Percentiles rank a stretch among this genome's conserved stretches.
These are phyloP conservation scores for Lophura nycthemera DNA, from an alignment of 2,113 vertebrate genomes.

Conservation along the genomic window DNA sequence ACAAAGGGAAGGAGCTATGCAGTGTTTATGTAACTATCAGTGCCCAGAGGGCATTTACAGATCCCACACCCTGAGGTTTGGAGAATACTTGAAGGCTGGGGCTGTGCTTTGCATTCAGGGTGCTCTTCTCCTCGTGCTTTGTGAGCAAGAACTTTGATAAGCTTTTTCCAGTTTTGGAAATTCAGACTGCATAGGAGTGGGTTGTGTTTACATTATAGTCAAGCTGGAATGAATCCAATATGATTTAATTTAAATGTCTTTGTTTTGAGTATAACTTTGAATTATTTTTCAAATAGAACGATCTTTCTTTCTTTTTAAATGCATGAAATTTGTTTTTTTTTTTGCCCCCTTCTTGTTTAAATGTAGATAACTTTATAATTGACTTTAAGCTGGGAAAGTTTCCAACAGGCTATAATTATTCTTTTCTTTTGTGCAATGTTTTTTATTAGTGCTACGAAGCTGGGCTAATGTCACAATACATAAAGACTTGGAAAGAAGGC, in stretches of 20 bases:
- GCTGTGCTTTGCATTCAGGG: conserved; percentile 46
- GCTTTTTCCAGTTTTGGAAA: conserved; percentile 66
- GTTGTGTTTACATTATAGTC: conserved; percentile 57
- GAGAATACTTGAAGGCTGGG: conserved; percentile 38
- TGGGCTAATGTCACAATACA: conserved; percentile 82
- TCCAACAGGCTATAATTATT: conserved; percentile 52
- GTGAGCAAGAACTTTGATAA: conserved; percentile 61
- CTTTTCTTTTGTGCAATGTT: conserved; percentile 58
- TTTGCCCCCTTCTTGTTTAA: conserved; percentile 30
- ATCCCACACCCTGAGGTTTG: background rate
- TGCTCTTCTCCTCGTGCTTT: conserved; percentile 53
- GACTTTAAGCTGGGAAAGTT: conserved; percentile 54
- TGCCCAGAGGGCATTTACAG: conserved; percentile 32
- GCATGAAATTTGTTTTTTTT: background rate
- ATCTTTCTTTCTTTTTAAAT: conserved; percentile 51
- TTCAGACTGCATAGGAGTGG: conserved; percentile 35
- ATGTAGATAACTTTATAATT: conserved; percentile 62
- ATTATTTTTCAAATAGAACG: conserved; percentile 58
- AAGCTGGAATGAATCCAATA: conserved; percentile 54
- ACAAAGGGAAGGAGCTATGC: background rate
- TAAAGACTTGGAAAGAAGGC: conserved; percentile 79
- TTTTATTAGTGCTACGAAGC: conserved; percentile 78
- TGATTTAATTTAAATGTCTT: conserved; percentile 62
- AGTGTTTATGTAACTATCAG: conserved; percentile 35
- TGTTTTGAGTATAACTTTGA: conserved; percentile 61